Evolutionary conservation across 2,797 vertebrate genomes (phyloP).

Genomic region (Poecilia picta): DNA sequence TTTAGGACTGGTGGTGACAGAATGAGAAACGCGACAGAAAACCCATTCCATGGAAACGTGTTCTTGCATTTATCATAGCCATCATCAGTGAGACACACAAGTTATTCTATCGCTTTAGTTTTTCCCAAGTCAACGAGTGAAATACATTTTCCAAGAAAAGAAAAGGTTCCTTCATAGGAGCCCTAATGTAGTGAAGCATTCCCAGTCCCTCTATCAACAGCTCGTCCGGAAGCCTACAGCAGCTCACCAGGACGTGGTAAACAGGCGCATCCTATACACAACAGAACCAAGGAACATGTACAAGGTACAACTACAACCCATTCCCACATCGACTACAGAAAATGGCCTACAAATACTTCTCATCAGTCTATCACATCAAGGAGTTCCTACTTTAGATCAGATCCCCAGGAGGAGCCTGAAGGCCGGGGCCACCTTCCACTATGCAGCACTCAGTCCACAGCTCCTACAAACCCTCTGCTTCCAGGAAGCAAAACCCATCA

Average conservation of each 20-base stretch:
- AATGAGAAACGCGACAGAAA: conserved; percentile 24
- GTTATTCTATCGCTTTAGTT: conserved; percentile 39
- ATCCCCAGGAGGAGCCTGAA: background rate
- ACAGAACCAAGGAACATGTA: conserved; percentile 59
- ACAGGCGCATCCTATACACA: conserved; percentile 74
- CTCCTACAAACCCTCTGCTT: conserved; percentile 11
- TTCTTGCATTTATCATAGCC: conserved; percentile 60
- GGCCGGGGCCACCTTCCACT: background rate
- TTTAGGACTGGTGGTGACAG: conserved; percentile 47
- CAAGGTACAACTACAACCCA: conserved; percentile 65
- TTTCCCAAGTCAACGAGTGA: conserved; percentile 68
- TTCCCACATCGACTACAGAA: conserved; percentile 43
- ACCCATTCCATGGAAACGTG: conserved; percentile 45
- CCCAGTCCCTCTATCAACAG: conserved; percentile 53
- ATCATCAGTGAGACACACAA: conserved; percentile 59
- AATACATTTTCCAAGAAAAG: conserved; percentile 21
- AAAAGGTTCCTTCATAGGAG: conserved; percentile 32
- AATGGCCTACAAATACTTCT: conserved; percentile 40
- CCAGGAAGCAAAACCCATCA: conserved; percentile 8
- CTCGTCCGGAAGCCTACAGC: conserved; percentile 18
- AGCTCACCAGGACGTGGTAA: conserved; percentile 24
- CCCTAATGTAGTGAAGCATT: conserved; percentile 54
- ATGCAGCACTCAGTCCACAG: conserved; percentile 8
- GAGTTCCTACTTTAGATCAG: conserved; percentile 33
- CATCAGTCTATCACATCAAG: conserved; percentile 56